A percentile compares a stretch with the other conserved stretches of the same genome.
Evolutionary conservation across 2,797 vertebrate genomes (phyloP).

Genomic region (Sciurus vulgaris): DNA sequence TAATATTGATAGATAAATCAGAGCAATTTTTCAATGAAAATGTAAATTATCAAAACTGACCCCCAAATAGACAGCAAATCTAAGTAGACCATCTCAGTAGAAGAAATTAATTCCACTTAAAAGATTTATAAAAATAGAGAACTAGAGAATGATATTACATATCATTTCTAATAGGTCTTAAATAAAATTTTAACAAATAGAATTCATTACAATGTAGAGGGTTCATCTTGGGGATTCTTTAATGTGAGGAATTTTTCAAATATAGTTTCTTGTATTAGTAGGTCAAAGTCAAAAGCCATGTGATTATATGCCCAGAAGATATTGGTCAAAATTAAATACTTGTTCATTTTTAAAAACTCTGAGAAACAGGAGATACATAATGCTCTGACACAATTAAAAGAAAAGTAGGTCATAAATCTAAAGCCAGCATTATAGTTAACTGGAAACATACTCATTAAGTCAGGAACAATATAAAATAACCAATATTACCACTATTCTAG

Average conservation of each 20-base stretch:
- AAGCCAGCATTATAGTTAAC: neutral
- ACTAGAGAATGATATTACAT: neutral
- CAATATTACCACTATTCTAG: neutral
- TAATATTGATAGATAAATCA: neutral
- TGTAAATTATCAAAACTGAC: neutral
- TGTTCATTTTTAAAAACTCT: neutral
- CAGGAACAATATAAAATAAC: neutral
- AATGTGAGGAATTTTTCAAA: neutral
- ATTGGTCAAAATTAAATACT: neutral
- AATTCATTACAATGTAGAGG: neutral
- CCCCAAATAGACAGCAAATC: neutral
- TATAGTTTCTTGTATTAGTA: neutral
- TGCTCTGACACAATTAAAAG: neutral
- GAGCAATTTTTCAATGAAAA: neutral
- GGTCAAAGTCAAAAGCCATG: neutral
- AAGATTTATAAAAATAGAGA: neutral
- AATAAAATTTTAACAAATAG: neutral
- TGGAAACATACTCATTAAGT: neutral
- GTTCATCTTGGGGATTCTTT: neutral
- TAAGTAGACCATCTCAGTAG: neutral
- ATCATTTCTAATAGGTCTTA: neutral
- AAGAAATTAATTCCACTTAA: slow-evolving; percentile 9
- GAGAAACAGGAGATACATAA: neutral
- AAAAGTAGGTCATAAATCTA: neutral
- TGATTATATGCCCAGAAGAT: neutral